phyloP scores from a whole-genome alignment of 1,140 invertebrate species.

The Araneus ventricosus region DNA sequence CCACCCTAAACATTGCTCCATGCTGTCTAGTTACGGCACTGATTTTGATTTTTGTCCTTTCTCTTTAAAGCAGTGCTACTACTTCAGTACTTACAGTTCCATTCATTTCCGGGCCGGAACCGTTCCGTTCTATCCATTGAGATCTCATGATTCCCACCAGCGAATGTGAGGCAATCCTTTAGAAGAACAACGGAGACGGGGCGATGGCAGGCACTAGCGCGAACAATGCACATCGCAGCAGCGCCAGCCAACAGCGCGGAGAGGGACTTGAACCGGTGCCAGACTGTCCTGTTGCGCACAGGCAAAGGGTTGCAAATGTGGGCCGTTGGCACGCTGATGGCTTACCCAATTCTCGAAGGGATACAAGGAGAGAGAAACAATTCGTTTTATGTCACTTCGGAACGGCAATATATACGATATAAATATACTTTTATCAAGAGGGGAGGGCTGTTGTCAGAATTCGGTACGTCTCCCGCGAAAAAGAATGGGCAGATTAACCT shows the following conservation, averaged over 20 bases:
- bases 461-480: too few relatives aligned
- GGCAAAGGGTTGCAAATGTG: conserved; percentile 24
- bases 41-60: too few relatives aligned
- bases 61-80: too few relatives aligned
- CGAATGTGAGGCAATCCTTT: background rate
- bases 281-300: background rate
- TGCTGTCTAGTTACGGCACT: too few relatives aligned
- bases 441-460: too few relatives aligned
- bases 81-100: background rate
- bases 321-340: conserved; percentile 13
- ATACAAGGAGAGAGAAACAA: conserved; percentile 23
- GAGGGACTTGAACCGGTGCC: background rate
- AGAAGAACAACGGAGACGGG: too few relatives aligned
- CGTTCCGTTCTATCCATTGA: background rate
- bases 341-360: background rate
- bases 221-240: background rate
- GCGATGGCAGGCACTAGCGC: background rate
- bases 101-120: background rate
- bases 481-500: background rate
- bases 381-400: background rate
- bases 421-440: conserved; percentile 8
- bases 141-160: background rate
- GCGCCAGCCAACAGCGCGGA: background rate
- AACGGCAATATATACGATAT: background rate
- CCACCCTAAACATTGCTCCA: too few relatives aligned